Base-by-base conservation (phyloP, 2,888 invertebrate genomes). In the Strigamia transsilvanica region DNA sequence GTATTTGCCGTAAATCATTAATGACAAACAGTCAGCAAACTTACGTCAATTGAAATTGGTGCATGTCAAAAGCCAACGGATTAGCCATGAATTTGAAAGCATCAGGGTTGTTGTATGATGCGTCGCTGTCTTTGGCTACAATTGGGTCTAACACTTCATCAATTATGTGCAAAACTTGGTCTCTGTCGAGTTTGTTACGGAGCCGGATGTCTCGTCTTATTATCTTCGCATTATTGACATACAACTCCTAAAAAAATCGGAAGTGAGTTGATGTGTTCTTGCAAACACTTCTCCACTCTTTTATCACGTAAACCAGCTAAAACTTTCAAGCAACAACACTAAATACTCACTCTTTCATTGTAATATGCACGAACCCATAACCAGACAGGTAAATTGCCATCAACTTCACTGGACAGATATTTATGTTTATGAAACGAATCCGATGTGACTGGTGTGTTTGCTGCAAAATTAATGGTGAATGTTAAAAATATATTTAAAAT, bases 311-410 rank as follows among this genome's bases (percentile, higher is more conserved):
- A 77, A 77, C 77, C 23, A 51, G 18, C 51, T 3, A 51, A 7
- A 51, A 18, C 18, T 51, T 15, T 38, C 6, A 38, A 38, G 38
- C 38, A 38, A 38, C 38, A 7, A 38, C 38, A 7, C 61, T 78
- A 38, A 38, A 38, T 80, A 81, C 61, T 81, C 34, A 95, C 91
- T 85, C 94, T 94, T 83, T 93, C 91, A 73, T 89, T 88, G 85
- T 15, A 90, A 90, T 83, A 91, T 21, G 82, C 73, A 51, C 85
- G 91, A 80, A 92, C 91, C 80, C 94, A 94, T 83, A 96, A 92
- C 93, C 95, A 96, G 81, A 96, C 89, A 0, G 94, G 94, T 0
- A 95, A 94, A 89, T 94, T 95, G 21, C 95, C 95, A 83, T 93
- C 93, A 86, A 94, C 90, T 87, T 95, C 94, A 32, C 95, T 93